phyloP scores from a whole-genome alignment of 2,797 vertebrate genomes.

The Fringilla coelebs region DNA sequence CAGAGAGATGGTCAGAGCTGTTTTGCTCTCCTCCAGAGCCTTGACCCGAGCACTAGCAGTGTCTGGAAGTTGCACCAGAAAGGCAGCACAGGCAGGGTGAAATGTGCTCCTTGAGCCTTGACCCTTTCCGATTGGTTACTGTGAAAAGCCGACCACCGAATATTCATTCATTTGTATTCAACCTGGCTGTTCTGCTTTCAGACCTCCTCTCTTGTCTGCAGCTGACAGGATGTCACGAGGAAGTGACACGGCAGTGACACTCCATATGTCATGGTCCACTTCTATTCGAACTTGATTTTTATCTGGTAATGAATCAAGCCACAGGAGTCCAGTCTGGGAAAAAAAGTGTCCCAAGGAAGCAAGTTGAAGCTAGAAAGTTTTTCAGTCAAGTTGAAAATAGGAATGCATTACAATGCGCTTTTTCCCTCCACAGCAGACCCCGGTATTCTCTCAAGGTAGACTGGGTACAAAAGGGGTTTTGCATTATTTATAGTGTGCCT shows the following conservation, averaged over 20 bases:
- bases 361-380: conserved; percentile 21
- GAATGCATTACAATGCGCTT: conserved; percentile 31
- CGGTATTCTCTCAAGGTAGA: conserved; percentile 46
- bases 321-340: conserved; percentile 11
- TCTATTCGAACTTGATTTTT: conserved; percentile 56
- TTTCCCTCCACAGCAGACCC: not conserved
- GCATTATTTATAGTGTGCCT: conserved; percentile 66
- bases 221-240: conserved; percentile 11
- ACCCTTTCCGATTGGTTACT: not conserved
- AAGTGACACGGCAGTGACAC: conserved; percentile 20
- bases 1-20: not conserved
- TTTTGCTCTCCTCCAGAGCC: not conserved
- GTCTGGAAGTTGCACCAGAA: not conserved
- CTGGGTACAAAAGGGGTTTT: conserved; percentile 25
- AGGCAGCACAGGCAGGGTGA: not conserved
- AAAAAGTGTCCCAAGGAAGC: not conserved
- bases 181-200: not conserved
- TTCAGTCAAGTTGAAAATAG: conserved; percentile 44
- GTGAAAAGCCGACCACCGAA: not conserved
- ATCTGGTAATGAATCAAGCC: conserved; percentile 39
- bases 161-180: conserved; percentile 33
- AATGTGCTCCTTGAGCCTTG: not conserved
- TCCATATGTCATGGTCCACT: conserved; percentile 17
- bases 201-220: conserved; percentile 8
- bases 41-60: not conserved